Conservation (phyloP, 1,140 invertebrate species). For the Hylaeus volcanicus region DNA sequence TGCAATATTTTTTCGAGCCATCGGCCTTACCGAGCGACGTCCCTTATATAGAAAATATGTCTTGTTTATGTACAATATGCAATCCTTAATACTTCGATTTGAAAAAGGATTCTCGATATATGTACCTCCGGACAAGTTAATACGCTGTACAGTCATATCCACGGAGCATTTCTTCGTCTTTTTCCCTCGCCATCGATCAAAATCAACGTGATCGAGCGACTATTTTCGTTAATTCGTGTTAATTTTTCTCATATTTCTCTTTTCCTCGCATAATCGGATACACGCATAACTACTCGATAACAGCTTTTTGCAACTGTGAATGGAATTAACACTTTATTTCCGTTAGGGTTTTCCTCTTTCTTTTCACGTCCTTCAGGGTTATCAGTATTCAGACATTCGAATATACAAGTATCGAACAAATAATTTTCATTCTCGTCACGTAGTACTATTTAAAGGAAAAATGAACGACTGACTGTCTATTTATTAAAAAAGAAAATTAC, state of each 20-base stretch:
- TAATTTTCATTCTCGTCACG: not conserved
- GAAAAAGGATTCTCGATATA: constrained; percentile 78
- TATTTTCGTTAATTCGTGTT: constrained; percentile 12
- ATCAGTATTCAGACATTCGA: constrained; percentile 4
- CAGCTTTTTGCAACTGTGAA: constrained; percentile 10
- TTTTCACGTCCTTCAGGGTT: not conserved
- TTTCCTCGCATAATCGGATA: not conserved
- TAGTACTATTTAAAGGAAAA: not conserved
- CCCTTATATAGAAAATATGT: constrained; percentile 82
- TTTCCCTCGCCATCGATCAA: constrained; percentile 60
- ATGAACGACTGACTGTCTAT: not conserved
- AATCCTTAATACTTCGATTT: constrained; percentile 78
- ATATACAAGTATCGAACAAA: constrained; percentile 4
- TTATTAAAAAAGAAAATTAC: not conserved
- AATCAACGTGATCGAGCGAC: constrained; percentile 51
- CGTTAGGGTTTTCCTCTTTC: not conserved
- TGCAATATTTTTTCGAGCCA: constrained; percentile 80
- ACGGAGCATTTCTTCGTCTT: constrained; percentile 70
- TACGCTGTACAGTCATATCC: constrained; percentile 79
- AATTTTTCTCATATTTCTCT: not conserved
- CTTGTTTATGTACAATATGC: constrained; percentile 81
- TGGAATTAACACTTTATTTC: constrained; percentile 31
- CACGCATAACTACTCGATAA: constrained; percentile 19
- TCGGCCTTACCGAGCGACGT: constrained; percentile 77
- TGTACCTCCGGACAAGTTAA: constrained; percentile 76